Conservation (phyloP, 2,113 vertebrate species). For the Pelusios castaneus region DNA sequence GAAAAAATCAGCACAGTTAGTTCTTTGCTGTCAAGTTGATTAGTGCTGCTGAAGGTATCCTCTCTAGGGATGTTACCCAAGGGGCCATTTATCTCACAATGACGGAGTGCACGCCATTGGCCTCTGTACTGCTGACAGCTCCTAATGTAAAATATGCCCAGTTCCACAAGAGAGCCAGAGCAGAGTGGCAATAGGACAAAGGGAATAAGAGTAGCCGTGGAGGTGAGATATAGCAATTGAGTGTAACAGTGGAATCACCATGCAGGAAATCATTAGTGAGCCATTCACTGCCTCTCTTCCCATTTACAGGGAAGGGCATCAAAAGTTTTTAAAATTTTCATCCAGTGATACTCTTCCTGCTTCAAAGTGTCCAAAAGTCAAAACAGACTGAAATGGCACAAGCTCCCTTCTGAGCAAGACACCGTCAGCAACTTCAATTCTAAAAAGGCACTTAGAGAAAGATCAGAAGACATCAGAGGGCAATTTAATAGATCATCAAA, state of each 20-base stretch:
- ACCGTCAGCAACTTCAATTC: too few relatives aligned
- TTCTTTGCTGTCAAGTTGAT: slow-evolving; percentile 43
- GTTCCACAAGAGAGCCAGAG: not conserved
- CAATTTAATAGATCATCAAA: slow-evolving; percentile 66
- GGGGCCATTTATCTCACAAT: slow-evolving; percentile 25
- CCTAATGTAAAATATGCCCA: not conserved
- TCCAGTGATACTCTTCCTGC: not conserved
- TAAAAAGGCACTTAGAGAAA: slow-evolving; percentile 37
- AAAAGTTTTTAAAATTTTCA: not conserved
- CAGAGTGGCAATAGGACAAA: not conserved
- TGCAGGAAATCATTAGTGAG: not conserved
- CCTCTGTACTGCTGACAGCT: not conserved
- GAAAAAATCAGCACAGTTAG: accelerated
- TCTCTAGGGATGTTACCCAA: slow-evolving; percentile 8
- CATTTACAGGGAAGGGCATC: not conserved
- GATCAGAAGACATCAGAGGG: slow-evolving; percentile 33
- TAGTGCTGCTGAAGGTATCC: not conserved
- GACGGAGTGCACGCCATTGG: not conserved
- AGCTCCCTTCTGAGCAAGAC: slow-evolving; percentile 19
- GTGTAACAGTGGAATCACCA: not conserved
- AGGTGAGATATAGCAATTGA: not conserved
- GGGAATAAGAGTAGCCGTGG: not conserved
- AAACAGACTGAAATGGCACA: not conserved
- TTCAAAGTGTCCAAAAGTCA: slow-evolving; percentile 1
- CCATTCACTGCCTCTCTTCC: not conserved